Conservation (phyloP, 2,888 invertebrate genomes). For the Drosophila formosana region DNA sequence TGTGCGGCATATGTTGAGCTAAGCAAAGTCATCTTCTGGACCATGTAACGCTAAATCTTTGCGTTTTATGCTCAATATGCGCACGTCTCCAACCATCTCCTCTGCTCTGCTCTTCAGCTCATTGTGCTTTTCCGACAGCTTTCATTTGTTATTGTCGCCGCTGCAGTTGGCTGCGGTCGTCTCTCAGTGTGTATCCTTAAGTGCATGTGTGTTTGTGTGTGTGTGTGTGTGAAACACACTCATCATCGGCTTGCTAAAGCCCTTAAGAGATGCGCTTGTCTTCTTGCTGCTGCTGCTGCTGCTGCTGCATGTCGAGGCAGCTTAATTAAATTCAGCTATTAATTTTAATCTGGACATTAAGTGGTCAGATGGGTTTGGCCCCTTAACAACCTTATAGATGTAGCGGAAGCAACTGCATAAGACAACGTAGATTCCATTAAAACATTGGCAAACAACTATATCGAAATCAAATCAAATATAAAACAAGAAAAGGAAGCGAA, state of each 20-base stretch:
- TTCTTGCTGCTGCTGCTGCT: background rate
- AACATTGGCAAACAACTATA: conserved; percentile 20
- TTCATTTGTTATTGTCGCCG: conserved; percentile 80
- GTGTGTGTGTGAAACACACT: conserved; percentile 27
- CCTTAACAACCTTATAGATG: background rate
- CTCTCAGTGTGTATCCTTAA: conserved; percentile 16
- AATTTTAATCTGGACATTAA: conserved; percentile 61
- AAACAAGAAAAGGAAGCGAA: conserved; percentile 14
- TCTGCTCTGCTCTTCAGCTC: conserved; percentile 37
- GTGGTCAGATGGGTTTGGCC: conserved; percentile 32
- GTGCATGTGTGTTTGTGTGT: background rate
- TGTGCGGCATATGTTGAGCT: conserved; percentile 60
- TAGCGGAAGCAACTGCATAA: conserved; percentile 21
- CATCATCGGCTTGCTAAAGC: conserved; percentile 48
- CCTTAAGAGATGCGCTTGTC: conserved; percentile 33
- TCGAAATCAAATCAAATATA: conserved; percentile 18
- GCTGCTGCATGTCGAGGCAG: conserved; percentile 47
- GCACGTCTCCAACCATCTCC: background rate
- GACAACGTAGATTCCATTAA: conserved; percentile 11
- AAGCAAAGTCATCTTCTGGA: conserved; percentile 65
- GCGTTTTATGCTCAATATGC: conserved; percentile 76
- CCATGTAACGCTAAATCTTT: conserved; percentile 75
- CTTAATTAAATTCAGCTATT: conserved; percentile 74
- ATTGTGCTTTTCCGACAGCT: conserved; percentile 53
- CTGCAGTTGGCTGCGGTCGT: conserved; percentile 72